Base-by-base conservation (phyloP, 2,888 invertebrate genomes). In the Eupeodes latifasciatus region DNA sequence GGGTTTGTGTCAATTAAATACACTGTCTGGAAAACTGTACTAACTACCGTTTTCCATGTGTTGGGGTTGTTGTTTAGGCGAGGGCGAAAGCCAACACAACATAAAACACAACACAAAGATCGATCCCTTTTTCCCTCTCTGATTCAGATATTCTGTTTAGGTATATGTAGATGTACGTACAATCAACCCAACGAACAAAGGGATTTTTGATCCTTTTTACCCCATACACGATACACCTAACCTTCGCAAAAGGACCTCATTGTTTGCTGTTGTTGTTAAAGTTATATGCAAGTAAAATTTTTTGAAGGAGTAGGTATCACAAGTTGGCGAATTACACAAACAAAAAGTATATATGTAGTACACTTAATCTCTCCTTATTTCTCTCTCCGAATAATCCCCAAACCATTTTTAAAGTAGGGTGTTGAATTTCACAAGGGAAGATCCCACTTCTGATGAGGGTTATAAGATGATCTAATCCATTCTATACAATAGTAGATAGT, bases 131-230 rank as follows among this genome's bases (percentile, higher is more conserved):
- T 82, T 69, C 64, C 79, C 81, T 81, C 74, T 67, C 66, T n/a
- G 53, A 59, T n/a, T 55, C 69, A 10, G 27, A 53, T 49, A 47
- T 67, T 72, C 62, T 78, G 64, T 88, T 67, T 76, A 72, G 19
- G 36, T n/a, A n/a, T n/a, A n/a, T n/a, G n/a, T n/a, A n/a, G n/a
- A n/a, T n/a, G n/a, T n/a, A n/a, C n/a, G n/a, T n/a, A n/a, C n/a
- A n/a, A n/a, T n/a, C n/a, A n/a, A n/a, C n/a, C 27, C 36, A 51
- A 55, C 7, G 36, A 62, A 84, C 81, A 75, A 67, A 81, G 71
- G 57, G 81, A 78, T 62, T 85, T 86, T 88, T 85, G 88, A 88
- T 88, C 88, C 88, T 88, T 88, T 71, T 36, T 71, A 44, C 36
- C 51, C 85, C 61, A 34, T 64, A 27, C 53, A 75, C 16, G 5